These are phyloP conservation scores for Sebastes matsubarae DNA, from an alignment of 2,797 vertebrate genomes.

Conservation along the genomic window DNA sequence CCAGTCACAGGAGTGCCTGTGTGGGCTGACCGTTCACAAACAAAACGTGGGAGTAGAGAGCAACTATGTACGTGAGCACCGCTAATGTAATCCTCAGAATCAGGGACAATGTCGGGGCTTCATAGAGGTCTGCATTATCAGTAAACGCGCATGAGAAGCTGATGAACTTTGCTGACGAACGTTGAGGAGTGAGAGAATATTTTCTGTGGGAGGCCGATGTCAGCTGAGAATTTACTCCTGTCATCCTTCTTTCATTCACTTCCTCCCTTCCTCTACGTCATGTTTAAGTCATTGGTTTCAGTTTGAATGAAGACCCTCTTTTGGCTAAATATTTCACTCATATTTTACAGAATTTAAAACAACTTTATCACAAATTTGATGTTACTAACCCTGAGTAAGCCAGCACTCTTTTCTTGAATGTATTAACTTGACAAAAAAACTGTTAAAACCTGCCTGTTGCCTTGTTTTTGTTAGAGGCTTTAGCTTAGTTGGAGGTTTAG, in stretches of 20 bases:
- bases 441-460: neutral
- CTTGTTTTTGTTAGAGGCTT: neutral
- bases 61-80: constrained; percentile 25
- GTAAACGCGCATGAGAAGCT: constrained; percentile 30
- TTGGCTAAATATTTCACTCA: neutral
- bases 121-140: constrained; percentile 49
- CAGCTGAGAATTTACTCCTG: constrained; percentile 18
- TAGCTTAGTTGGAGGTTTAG: neutral
- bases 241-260: constrained; percentile 2
- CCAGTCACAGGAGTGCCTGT: constrained; percentile 43
- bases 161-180: constrained; percentile 61
- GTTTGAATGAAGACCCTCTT: neutral
- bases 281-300: neutral
- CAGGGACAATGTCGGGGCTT: constrained; percentile 9
- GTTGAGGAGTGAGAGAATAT: constrained; percentile 15
- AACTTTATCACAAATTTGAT: neutral
- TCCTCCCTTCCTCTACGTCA: neutral
- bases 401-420: neutral
- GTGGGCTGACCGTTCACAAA: constrained; percentile 66
- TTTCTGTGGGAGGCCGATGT: constrained; percentile 48
- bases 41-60: constrained; percentile 42
- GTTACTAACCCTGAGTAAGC: neutral
- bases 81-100: constrained; percentile 29
- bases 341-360: neutral
- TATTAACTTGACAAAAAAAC: neutral